Conservation (phyloP, 2,888 invertebrate species). For the Nebria brevicollis region DNA sequence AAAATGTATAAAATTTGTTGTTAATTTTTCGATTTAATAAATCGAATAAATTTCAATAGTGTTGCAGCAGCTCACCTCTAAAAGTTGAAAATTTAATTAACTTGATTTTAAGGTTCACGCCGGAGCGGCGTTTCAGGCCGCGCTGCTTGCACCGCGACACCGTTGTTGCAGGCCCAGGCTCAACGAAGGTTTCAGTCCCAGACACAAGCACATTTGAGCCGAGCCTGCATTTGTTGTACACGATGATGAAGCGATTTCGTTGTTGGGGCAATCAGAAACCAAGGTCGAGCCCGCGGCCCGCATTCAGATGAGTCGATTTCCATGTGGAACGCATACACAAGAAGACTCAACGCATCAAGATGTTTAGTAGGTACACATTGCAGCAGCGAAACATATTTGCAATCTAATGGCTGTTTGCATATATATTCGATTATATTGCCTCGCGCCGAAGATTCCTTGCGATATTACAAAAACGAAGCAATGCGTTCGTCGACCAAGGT, state of each 20-base stretch:
- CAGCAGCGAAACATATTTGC: slow-evolving; percentile 30
- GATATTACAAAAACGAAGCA: slow-evolving; percentile 19
- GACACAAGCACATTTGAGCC: background rate
- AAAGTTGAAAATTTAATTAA: slow-evolving; percentile 35
- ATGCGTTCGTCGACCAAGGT: background rate
- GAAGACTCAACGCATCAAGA: slow-evolving; percentile 4
- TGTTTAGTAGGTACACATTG: slow-evolving; percentile 21
- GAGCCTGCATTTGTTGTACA: slow-evolving; percentile 15
- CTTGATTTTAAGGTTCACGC: slow-evolving; percentile 33
- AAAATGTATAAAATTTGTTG: no score
- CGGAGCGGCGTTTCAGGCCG: background rate
- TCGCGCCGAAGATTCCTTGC: slow-evolving; percentile 35
- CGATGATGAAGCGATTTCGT: slow-evolving; percentile 44
- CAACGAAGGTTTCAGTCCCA: background rate
- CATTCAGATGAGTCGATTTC: slow-evolving; percentile 42
- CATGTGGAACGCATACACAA: slow-evolving; percentile 35
- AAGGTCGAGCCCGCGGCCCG: slow-evolving; percentile 37
- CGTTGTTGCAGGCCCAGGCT: background rate
- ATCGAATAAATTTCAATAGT: background rate
- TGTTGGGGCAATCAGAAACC: slow-evolving; percentile 39
- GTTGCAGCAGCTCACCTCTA: slow-evolving; percentile 22
- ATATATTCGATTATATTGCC: slow-evolving; percentile 19
- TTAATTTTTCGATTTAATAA: background rate
- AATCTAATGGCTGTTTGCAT: slow-evolving; percentile 31
- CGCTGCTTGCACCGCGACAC: background rate